Evolutionary conservation across 2,888 invertebrate genomes (phyloP).

Genomic region (Drepana falcataria): DNA sequence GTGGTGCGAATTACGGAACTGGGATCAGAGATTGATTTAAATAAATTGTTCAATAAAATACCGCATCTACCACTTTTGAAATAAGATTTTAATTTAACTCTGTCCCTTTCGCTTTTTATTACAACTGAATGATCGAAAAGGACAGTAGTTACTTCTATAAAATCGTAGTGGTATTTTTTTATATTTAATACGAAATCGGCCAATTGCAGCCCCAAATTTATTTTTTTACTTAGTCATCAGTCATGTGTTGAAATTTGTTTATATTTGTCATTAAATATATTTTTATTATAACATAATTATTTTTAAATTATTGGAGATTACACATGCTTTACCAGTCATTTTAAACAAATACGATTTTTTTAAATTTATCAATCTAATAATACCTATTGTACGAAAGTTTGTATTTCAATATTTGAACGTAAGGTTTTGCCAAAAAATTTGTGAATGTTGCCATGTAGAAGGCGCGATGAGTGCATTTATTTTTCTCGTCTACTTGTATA

Average conservation of each 20-base stretch:
- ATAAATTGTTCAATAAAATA: slow-evolving; percentile 57
- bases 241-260: slow-evolving; percentile 11
- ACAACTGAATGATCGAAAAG: slow-evolving; percentile 1
- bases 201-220: slow-evolving; percentile 27
- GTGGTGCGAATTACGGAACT: slow-evolving; percentile 89
- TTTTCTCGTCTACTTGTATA: slow-evolving; percentile 52
- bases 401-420: slow-evolving; percentile 38
- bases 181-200: slow-evolving; percentile 18
- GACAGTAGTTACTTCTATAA: slow-evolving; percentile 9
- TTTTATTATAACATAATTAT: slow-evolving; percentile 13
- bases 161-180: slow-evolving; percentile 28
- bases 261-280: not conserved
- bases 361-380: slow-evolving; percentile 27
- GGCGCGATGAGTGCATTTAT: slow-evolving; percentile 68
- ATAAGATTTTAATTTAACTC: slow-evolving; percentile 19
- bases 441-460: slow-evolving; percentile 63
- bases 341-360: slow-evolving; percentile 20
- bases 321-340: slow-evolving; percentile 37
- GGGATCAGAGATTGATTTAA: slow-evolving; percentile 80
- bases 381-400: slow-evolving; percentile 45
- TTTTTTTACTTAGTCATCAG: slow-evolving; percentile 18
- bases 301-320: slow-evolving; percentile 33
- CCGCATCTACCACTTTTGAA: slow-evolving; percentile 30
- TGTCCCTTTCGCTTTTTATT: slow-evolving; percentile 7
- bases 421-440: slow-evolving; percentile 54